phyloP scores from a whole-genome alignment of 2,888 invertebrate species.

The Rhabditophanes sp. region DNA sequence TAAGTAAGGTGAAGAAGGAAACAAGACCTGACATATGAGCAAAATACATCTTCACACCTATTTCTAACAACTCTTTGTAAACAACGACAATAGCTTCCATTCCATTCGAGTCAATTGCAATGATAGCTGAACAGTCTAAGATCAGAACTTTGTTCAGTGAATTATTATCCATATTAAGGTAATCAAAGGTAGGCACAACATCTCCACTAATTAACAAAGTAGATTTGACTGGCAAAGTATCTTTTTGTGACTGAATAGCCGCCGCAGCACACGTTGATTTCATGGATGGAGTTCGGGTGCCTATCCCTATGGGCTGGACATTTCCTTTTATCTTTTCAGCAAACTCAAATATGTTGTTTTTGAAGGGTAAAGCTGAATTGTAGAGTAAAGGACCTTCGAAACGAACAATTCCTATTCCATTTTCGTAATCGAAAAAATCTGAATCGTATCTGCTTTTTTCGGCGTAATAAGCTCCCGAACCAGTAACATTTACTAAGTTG shows the following conservation, averaged over 20 bases:
- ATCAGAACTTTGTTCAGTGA: conserved; percentile 20
- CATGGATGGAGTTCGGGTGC: conserved; percentile 23
- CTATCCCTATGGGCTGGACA: conserved; percentile 19
- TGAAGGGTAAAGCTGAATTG: conserved; percentile 17
- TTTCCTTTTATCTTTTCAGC: conserved; percentile 18
- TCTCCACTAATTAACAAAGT: conserved; percentile 20
- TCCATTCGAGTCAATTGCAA: conserved; percentile 13
- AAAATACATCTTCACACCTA: too few species aligned
- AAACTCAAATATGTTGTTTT: conserved; percentile 8
- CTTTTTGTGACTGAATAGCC: conserved; percentile 11
- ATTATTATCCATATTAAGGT: conserved; percentile 9
- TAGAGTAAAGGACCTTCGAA: conserved; percentile 19
- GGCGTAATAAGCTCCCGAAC: conserved; percentile 19
- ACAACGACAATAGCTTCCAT: conserved; percentile 15
- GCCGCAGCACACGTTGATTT: conserved; percentile 17
- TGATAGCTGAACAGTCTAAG: conserved; percentile 20
- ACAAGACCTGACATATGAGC: too few species aligned
- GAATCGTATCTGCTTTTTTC: conserved; percentile 17
- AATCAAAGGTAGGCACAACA: conserved; percentile 12
- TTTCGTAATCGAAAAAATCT: conserved; percentile 18
- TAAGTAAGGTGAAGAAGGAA: too few species aligned
- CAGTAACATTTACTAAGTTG: conserved; percentile 19
- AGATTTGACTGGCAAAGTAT: conserved; percentile 18
- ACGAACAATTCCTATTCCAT: conserved; percentile 17
- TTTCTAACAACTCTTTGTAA: conserved; percentile 18